These are phyloP conservation scores for Papilio polyxenes DNA, from an alignment of 1,140 invertebrate genomes.

Conservation along the genomic window DNA sequence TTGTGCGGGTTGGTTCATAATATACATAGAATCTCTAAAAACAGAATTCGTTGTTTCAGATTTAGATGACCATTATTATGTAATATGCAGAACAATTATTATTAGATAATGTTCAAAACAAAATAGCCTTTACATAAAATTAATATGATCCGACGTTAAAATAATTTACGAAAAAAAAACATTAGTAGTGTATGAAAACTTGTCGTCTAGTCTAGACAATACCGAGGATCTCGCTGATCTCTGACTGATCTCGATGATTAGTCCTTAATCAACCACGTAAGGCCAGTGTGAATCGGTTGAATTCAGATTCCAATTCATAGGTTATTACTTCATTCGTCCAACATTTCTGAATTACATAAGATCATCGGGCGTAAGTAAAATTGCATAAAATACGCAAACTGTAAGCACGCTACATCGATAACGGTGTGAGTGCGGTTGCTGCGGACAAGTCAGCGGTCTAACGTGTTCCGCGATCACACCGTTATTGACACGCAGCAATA, in stretches of 20 bases:
- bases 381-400: conserved; percentile 33
- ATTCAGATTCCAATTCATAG: neutral
- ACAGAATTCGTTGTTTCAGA: neutral
- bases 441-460: conserved; percentile 18
- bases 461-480: conserved; percentile 35
- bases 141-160: neutral
- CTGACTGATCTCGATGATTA: too few relatives aligned
- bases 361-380: conserved; percentile 2
- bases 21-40: neutral
- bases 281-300: neutral
- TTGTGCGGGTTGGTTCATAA: neutral
- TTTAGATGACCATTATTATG: neutral
- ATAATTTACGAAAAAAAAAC: neutral
- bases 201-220: neutral
- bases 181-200: neutral
- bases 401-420: conserved; percentile 24
- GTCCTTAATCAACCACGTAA: neutral
- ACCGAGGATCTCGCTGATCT: neutral
- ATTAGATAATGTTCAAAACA: neutral
- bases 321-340: conserved; percentile 26
- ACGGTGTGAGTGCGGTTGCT: conserved; percentile 5
- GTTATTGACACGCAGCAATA: conserved; percentile 39
- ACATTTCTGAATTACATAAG: conserved; percentile 24
- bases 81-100: neutral
- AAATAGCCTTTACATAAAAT: neutral